phyloP scores from a whole-genome alignment of 2,888 invertebrate genomes.

The Ptychoptera albimana region DNA sequence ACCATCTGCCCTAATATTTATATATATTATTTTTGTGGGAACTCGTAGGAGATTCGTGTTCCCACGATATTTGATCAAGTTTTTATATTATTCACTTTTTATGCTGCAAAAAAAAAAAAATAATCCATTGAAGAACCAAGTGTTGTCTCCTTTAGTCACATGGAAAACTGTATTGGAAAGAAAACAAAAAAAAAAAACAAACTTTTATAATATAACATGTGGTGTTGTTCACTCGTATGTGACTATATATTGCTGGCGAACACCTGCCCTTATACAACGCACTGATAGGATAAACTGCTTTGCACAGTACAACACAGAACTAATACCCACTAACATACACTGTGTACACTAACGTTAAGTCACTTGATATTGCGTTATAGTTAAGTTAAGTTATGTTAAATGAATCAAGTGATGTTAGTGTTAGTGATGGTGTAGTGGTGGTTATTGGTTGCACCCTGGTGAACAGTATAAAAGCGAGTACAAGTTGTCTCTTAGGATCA shows the following conservation, averaged over 20 bases:
- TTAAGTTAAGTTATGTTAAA: too few relatives aligned
- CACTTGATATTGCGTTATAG: not conserved
- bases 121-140: not conserved
- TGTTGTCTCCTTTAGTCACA: slow-evolving; percentile 17
- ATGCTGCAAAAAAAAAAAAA: slow-evolving; percentile 3
- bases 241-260: slow-evolving; percentile 1
- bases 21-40: slow-evolving; percentile 16
- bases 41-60: slow-evolving; percentile 18
- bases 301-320: not conserved
- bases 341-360: not conserved
- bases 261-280: slow-evolving; percentile 11
- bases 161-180: not conserved
- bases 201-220: not conserved
- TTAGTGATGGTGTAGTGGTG: too few relatives aligned
- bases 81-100: slow-evolving; percentile 6
- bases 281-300: slow-evolving; percentile 8
- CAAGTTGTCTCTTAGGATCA: slow-evolving; percentile 5
- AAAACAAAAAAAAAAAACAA: not conserved
- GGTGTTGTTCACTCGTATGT: too few relatives aligned
- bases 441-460: slow-evolving; percentile 3
- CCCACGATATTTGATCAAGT: slow-evolving; percentile 19
- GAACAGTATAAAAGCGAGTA: slow-evolving; percentile 5
- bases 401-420: too few relatives aligned
- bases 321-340: not conserved
- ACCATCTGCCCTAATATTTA: slow-evolving; percentile 2